phyloP scores from a whole-genome alignment of 2,888 invertebrate genomes.

The Dendrolimus houi region DNA sequence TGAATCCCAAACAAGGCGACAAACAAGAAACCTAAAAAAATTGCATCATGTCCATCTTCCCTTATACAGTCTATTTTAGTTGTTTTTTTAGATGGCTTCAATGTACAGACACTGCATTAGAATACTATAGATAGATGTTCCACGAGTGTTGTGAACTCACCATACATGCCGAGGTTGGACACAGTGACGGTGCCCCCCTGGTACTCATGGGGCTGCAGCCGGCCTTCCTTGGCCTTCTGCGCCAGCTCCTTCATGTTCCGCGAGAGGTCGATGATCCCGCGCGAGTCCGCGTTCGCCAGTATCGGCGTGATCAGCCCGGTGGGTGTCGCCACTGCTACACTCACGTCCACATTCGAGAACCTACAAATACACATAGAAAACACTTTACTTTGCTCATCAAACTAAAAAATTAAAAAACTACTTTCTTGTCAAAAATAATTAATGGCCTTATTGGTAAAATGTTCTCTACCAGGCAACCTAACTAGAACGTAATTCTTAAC shows the following conservation, averaged over 20 bases:
- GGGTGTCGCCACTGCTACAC: slow-evolving; percentile 97
- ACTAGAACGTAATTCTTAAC: too few species aligned
- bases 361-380: slow-evolving; percentile 54
- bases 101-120: too few species aligned
- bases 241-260: slow-evolving; percentile 87
- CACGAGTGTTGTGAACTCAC: slow-evolving; percentile 39
- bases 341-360: slow-evolving; percentile 94
- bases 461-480: too few species aligned
- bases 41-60: too few species aligned
- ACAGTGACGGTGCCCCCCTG: slow-evolving; percentile 97
- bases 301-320: slow-evolving; percentile 98
- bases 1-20: too few species aligned
- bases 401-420: too few species aligned
- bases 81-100: too few species aligned
- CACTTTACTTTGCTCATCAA: background rate
- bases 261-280: slow-evolving; percentile 91
- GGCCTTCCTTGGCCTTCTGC: slow-evolving; percentile 90
- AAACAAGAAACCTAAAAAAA: too few species aligned
- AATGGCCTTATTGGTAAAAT: too few species aligned
- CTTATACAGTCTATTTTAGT: too few species aligned
- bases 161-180: slow-evolving; percentile 97
- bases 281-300: slow-evolving; percentile 91
- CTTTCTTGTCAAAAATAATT: too few species aligned
- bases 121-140: too few species aligned
- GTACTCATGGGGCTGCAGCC: slow-evolving; percentile 94